phyloP scores from a whole-genome alignment of 2,113 vertebrate genomes.

The Diadophis punctatus region DNA sequence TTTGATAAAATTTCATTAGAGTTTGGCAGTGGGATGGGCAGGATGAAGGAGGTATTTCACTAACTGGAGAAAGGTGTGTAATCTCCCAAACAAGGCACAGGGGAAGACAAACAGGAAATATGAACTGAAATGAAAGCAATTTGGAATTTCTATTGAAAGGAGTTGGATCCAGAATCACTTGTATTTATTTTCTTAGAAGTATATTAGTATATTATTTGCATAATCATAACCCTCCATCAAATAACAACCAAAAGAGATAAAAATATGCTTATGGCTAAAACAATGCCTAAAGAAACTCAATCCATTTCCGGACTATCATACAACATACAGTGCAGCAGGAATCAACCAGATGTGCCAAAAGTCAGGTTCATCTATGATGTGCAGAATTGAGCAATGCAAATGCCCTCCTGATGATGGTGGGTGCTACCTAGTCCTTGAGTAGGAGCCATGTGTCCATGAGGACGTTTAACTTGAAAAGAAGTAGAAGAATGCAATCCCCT shows the following conservation, averaged over 20 bases:
- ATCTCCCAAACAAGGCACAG: slow-evolving; percentile 32
- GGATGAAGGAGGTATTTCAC: not conserved
- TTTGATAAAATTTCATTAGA: not conserved
- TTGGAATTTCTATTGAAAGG: not conserved
- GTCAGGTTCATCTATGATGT: not conserved
- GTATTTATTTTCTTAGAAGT: not conserved
- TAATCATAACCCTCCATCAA: not conserved
- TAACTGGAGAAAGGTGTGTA: not conserved
- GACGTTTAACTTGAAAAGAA: not conserved
- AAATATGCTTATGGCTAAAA: not conserved
- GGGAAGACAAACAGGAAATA: slow-evolving; percentile 19
- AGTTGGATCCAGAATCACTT: not conserved
- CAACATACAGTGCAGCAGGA: not conserved
- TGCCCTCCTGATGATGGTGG: not conserved
- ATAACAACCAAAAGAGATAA: not conserved
- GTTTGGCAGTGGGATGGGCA: not conserved
- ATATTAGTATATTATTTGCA: not conserved
- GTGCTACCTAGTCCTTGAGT: not conserved
- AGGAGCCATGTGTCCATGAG: not conserved
- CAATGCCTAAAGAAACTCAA: not conserved
- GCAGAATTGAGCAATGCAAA: not conserved
- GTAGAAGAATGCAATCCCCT: not conserved
- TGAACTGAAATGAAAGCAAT: slow-evolving; percentile 43
- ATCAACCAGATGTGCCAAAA: not conserved
- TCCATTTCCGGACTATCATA: not conserved